Evolutionary conservation across 2,113 vertebrate species (phyloP), one percentile per base, ranked within the genome.

Genomic region (Chionis minor): DNA sequence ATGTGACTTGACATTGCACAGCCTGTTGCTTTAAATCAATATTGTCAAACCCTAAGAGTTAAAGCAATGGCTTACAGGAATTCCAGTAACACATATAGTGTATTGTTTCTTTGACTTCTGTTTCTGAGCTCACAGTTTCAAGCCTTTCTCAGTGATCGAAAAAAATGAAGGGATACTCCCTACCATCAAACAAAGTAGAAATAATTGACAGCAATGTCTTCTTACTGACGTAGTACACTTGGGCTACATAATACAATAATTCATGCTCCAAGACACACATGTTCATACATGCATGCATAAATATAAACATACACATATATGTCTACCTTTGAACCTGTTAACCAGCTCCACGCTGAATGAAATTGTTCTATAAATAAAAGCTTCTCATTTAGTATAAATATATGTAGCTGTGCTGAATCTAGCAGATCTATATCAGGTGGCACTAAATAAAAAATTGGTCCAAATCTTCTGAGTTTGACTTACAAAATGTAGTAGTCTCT

Each of bases 21-120:
- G 82, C 73, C 73, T 91, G 16, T 90, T 93, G 58, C 52, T 81
- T 92, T 92, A 96, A 92, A 92, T 84, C 81, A 79, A n/a, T 92
- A 69, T 47, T 85, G 80, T 86, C 73, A 94, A 56, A 81, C 14
- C 14, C 24, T 47, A 47, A 72, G 40, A 49, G 27, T 87, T 94
- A 84, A 92, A 94, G 54, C 8, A 70, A 40, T n/a, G 49, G 33
- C 35, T 90, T 85, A 28, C 47, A 77, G 74, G 62, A 72, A 96
- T 96, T 91, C 49, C 70, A 82, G 54, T 45, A 85, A 91, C 24
- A 78, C 27, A 49, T 38, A 59, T 2, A 83, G 8, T 0, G 0
- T 49, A 82, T 62, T 92, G 28, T 77, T 92, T 81, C 65, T 92
- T 92, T 78, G 52, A 78, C 74, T 92, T 71, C 49, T 92, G 63